A percentile compares a stretch with the other conserved stretches of the same genome.
phyloP scores from a whole-genome alignment of 2,888 invertebrate species.

The Dryobota labecula region DNA sequence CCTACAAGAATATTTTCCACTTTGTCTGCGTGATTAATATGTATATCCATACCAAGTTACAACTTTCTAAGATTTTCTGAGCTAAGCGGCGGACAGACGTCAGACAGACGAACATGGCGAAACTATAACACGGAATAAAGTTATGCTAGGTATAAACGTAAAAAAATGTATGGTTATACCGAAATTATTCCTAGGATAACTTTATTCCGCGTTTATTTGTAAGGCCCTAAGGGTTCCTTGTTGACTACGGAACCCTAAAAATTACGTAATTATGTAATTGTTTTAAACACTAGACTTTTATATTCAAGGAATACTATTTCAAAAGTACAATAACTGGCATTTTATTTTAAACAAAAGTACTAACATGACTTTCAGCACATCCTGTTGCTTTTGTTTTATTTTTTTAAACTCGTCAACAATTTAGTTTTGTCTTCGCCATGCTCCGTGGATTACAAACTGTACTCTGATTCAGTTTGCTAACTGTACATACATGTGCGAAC shows the following conservation, averaged over 20 bases:
- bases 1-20: no score
- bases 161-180: no score
- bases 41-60: no score
- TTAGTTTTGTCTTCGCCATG: constrained; percentile 61
- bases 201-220: no score
- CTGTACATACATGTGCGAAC: constrained; percentile 60
- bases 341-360: not conserved
- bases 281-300: not conserved
- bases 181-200: no score
- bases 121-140: no score
- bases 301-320: not conserved
- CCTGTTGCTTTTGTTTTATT: constrained; percentile 13
- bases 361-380: not conserved
- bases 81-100: no score
- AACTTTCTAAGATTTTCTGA: no score
- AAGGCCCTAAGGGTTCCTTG: no score
- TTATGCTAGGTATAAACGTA: no score
- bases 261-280: not conserved
- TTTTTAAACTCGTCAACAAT: constrained; percentile 24
- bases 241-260: not conserved
- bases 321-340: not conserved
- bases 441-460: constrained; percentile 61
- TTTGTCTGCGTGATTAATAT: no score
- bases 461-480: constrained; percentile 60
- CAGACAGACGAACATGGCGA: no score